Evolutionary conservation across 2,797 vertebrate genomes (phyloP), one percentile per base, ranked within the genome.

Genomic region (Pelochelys cantorii): DNA sequence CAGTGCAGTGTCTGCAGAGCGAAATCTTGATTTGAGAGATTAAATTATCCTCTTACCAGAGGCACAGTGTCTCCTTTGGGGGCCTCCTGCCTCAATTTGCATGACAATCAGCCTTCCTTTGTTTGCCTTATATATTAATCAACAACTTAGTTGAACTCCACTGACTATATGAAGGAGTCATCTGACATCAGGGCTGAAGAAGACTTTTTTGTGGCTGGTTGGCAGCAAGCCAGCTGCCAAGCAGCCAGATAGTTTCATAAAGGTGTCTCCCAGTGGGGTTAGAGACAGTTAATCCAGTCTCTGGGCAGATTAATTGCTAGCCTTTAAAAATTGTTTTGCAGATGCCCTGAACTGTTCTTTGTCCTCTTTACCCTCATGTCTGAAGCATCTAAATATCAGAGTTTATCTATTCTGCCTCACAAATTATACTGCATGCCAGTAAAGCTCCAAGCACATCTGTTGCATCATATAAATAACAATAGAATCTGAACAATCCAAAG

Each of bases 271-370:
- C 87, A 48, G 81, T 84, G 52, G 93, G 53, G 11, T 52, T 78
- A 89, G 3, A 88, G 22, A 29, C 12, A 80, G 31, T 87, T 90
- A 86, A 93, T 81, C 42, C 75, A 84, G 9, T 18, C 53, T 84
- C 87, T 83, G 74, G 27, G 81, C 22, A 95, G 81, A 94, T 88
- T 42, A 90, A 52, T 78, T 91, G 87, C 56, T 71, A 94, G n/a
- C 23, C 7, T 60, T 27, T 10, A 48, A 54, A 85, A 55, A 48
- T 52, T 27, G n/a, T 82, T 92, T 77, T 1, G 0, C 78, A 37
- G 17, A 31, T 85, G 31, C 54, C 89, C 7, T 23, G 81, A 77
- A 22, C 9, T 84, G 37, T 4, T 53, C 42, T 34, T 86, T 80
- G 52, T 23, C 53, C 54, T 23, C 56, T 85, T 81, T 3, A 14